These are phyloP conservation scores for Hemaris fuciformis DNA, from an alignment of 2,888 invertebrate genomes.

Conservation along the genomic window DNA sequence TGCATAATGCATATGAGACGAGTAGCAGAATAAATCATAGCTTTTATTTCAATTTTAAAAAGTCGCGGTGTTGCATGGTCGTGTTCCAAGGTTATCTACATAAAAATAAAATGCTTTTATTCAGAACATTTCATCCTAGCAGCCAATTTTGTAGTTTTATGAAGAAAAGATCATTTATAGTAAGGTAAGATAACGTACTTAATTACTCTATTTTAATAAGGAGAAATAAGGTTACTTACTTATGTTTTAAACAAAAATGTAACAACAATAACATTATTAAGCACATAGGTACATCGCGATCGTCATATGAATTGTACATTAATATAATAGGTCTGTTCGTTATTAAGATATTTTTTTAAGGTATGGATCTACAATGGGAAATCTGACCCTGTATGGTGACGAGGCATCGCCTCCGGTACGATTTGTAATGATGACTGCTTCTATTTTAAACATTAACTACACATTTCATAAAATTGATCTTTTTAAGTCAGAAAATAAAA, in stretches of 20 bases:
- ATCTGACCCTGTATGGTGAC: conserved; percentile 69
- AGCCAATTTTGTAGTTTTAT: not conserved
- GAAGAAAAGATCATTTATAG: not conserved
- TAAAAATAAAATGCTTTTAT: not conserved
- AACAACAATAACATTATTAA: too few relatives aligned
- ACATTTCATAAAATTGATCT: conserved; percentile 71
- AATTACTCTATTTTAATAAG: too few relatives aligned
- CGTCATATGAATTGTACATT: too few relatives aligned
- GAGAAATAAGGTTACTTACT: too few relatives aligned
- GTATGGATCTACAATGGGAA: not conserved
- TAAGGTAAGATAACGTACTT: not conserved
- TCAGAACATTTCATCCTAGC: not conserved
- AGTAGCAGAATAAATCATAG: not conserved
- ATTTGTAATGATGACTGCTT: conserved; percentile 77
- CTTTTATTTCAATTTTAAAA: not conserved
- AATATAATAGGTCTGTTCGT: too few relatives aligned
- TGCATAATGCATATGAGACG: not conserved
- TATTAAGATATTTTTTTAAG: too few relatives aligned
- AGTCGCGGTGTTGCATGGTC: not conserved
- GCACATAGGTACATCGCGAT: too few relatives aligned
- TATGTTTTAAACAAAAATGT: too few relatives aligned
- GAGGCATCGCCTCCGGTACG: conserved; percentile 77
- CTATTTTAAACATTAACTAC: conserved; percentile 63
- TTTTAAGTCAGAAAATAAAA: conserved; percentile 58
- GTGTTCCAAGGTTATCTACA: not conserved